Base-by-base conservation (phyloP, 2,113 vertebrate genomes). In the Rattus norvegicus region DNA sequence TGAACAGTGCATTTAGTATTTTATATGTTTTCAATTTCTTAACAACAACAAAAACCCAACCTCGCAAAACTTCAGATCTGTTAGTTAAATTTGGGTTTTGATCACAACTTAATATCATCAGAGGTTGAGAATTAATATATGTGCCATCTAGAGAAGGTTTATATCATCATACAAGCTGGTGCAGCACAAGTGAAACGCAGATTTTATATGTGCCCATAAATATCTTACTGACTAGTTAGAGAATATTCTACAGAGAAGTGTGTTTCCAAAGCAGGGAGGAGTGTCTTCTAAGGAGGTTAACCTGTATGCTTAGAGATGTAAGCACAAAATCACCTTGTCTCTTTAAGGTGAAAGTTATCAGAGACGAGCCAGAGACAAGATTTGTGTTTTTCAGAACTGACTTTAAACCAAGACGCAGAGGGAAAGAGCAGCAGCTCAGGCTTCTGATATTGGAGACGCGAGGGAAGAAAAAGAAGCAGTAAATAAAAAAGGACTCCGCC, bases 281-380 rank as follows among this genome's bases (percentile, higher is more conserved):
- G 16, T 81, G 24, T 93, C 43, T 93, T 79, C 69, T 36, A 43
- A 70, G 92, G 85, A 94, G 16, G 17, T 86, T 85, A 94, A n/a
- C 52, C 26, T 84, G 81, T 20, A 65, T 47, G 33, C 89, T 83
- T 30, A 65, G 92, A 92, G 26, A 54, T 91, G 17, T n/a, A 79
- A 70, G 22, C 33, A 91, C 84, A 59, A 95, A 72, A 24, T 76
- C 22, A 19, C 24, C 13, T 81, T 61, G 8, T 67, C 33, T 70
- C 49, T 93, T 85, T 65, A 73, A 92, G n/a, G 49, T 9, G 92
- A 86, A 91, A 90, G 65, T 56, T 89, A 65, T 39, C 56, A 83
- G 36, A 33, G 10, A 90, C 59, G 73, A 87, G 70, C 0, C 30
- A 69, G 87, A 75, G 73, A 1, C 39, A 67, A 92, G 89, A 83